Evolutionary conservation across 2,888 invertebrate species (phyloP), one percentile per base, ranked within the genome.

Genomic region (Drosophila maculinotata): DNA sequence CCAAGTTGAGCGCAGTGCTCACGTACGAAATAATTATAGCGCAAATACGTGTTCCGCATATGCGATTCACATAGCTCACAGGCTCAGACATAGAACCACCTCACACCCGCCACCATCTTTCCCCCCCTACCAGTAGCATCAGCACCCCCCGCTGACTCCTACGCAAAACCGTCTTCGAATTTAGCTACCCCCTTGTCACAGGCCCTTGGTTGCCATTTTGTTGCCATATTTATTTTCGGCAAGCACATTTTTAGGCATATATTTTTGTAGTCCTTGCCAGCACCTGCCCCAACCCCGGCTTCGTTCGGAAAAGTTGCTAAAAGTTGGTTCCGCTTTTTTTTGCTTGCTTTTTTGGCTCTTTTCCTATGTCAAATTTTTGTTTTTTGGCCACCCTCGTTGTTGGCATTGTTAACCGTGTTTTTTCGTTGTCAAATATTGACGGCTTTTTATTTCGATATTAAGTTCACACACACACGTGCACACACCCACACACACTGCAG

Each of bases 1-100:
- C 47, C 51, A 72, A 70, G 70, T 70, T 65, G 60, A 73, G 60
- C 74, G 51, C 75, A 71, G 68, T 59, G 53, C 77, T 71, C 89
- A 87, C 86, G 86, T 89, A 87, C 86, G 75, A 87, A 87, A 87
- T 87, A 87, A 87, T 87, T 87, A 87, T 79, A 86, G 89, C 89
- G 83, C 77, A 82, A 76, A 73, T 78, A 89, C 86, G 86, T 87
- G 89, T 72, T 48, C 56, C 56, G 86, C 75, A 87, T 87, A 74
- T 71, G 65, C 51, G 68, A 78, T 80, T 68, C 76, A 47, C 51
- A 53, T 75, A 31, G 58, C 66, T 48, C 44, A 26, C 48, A 51
- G 35, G 28, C 48, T 30, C 33, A 41, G 51, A 48, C 62, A 41
- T 33, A 20, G 23, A 9, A 26, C 31, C 33, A 30, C n/a, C n/a